Evolutionary conservation across 2,888 invertebrate species (phyloP).

Genomic region (Acanthosepion pharaonis): DNA sequence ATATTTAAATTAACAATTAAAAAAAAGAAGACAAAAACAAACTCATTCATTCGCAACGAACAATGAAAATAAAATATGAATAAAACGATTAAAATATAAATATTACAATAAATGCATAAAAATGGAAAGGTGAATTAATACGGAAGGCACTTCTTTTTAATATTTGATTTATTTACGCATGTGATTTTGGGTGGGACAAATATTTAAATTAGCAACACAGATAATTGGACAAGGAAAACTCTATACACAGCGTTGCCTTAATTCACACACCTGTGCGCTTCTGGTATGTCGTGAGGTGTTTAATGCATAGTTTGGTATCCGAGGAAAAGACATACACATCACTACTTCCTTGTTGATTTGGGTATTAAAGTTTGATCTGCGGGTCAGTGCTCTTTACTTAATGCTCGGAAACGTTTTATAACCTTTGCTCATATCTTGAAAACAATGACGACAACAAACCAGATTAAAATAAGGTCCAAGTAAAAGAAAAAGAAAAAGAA

Average conservation of each 20-base stretch:
- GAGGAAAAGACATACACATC: not conserved
- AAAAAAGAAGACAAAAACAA: too few species aligned
- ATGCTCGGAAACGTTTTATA: not conserved
- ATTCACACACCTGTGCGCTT: not conserved
- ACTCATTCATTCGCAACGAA: too few species aligned
- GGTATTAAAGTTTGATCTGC: not conserved
- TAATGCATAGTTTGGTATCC: not conserved
- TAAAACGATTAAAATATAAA: too few species aligned
- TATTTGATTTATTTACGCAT: too few species aligned
- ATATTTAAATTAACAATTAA: too few species aligned
- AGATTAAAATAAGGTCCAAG: not conserved
- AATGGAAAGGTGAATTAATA: too few species aligned
- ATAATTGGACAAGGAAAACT: too few species aligned
- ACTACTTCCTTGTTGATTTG: not conserved
- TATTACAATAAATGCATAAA: too few species aligned
- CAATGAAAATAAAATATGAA: too few species aligned
- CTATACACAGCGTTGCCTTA: not conserved
- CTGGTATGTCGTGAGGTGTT: not conserved
- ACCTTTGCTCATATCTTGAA: constrained; percentile 2
- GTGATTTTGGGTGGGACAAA: too few species aligned
- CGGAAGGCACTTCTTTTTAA: too few species aligned
- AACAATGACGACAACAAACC: not conserved
- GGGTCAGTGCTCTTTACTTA: not conserved
- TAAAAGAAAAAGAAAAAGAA: not conserved
- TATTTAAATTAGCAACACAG: too few species aligned